These are phyloP conservation scores for Hypotaenidia philippensis DNA, from an alignment of 2,797 vertebrate species.

Conservation along the genomic window DNA sequence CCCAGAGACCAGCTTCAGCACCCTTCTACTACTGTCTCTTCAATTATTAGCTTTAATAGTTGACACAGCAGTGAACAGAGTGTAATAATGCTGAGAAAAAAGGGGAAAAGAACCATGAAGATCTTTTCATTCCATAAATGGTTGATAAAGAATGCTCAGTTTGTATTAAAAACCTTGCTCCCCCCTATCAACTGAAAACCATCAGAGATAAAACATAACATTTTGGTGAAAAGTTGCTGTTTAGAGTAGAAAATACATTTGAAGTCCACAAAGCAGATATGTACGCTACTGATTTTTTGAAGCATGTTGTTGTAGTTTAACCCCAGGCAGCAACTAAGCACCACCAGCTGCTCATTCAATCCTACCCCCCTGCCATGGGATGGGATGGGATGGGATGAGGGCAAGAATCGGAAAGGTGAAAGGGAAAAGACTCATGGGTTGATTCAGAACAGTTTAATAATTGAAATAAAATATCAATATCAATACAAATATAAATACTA, in stretches of 20 bases:
- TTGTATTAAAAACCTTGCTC: background rate
- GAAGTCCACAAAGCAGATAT: background rate
- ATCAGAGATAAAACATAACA: background rate
- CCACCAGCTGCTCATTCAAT: no score
- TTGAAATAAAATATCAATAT: no score
- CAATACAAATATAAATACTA: no score
- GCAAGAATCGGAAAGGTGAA: no score
- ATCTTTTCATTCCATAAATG: background rate
- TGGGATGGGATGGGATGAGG: no score
- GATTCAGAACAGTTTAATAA: no score
- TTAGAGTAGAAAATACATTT: background rate
- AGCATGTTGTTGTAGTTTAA: background rate
- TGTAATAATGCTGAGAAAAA: background rate
- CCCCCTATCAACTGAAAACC: background rate
- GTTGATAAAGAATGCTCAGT: background rate
- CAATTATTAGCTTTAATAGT: background rate
- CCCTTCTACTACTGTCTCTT: background rate
- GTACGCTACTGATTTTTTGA: background rate
- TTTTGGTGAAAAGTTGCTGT: background rate
- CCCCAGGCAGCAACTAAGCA: no score
- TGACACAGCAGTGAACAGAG: background rate
- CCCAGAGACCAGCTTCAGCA: background rate
- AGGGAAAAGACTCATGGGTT: no score
- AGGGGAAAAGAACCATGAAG: background rate
- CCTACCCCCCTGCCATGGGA: no score